phyloP scores from a whole-genome alignment of 1,140 invertebrate genomes.

The Pseudomyrmex dendroicus region DNA sequence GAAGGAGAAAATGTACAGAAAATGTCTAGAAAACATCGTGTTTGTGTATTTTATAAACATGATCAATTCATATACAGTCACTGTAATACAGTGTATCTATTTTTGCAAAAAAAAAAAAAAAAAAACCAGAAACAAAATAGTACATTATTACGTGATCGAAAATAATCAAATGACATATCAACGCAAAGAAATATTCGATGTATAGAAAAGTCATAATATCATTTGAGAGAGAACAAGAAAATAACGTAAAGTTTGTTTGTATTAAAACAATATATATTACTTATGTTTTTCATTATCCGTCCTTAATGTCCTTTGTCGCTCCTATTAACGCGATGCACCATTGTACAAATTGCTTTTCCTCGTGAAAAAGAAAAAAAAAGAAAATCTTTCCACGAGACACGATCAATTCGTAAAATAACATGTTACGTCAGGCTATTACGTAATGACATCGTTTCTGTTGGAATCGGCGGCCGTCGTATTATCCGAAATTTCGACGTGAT shows the following conservation, averaged over 20 bases:
- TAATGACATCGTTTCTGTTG: constrained; percentile 68
- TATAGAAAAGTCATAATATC: constrained; percentile 36
- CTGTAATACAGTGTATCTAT: no score
- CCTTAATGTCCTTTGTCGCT: constrained; percentile 19
- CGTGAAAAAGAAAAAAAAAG: neutral
- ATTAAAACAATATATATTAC: constrained; percentile 26
- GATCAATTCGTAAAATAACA: constrained; percentile 1
- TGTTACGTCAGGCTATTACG: constrained; percentile 55
- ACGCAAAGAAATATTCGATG: constrained; percentile 35
- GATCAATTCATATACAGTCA: no score
- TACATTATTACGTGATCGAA: no score
- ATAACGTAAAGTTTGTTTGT: neutral
- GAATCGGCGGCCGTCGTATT: constrained; percentile 30
- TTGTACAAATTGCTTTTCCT: neutral
- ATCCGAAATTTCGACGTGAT: constrained; percentile 25
- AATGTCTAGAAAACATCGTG: no score
- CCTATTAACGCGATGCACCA: constrained; percentile 34
- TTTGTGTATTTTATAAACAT: no score
- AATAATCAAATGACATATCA: no score
- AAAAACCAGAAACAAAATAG: no score
- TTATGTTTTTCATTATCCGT: constrained; percentile 30
- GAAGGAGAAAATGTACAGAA: no score
- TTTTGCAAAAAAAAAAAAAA: no score
- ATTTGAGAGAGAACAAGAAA: neutral
- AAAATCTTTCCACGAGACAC: constrained; percentile 25